These are phyloP conservation scores for Leptura quadrifasciata DNA, from an alignment of 2,888 invertebrate species.

Conservation along the genomic window DNA sequence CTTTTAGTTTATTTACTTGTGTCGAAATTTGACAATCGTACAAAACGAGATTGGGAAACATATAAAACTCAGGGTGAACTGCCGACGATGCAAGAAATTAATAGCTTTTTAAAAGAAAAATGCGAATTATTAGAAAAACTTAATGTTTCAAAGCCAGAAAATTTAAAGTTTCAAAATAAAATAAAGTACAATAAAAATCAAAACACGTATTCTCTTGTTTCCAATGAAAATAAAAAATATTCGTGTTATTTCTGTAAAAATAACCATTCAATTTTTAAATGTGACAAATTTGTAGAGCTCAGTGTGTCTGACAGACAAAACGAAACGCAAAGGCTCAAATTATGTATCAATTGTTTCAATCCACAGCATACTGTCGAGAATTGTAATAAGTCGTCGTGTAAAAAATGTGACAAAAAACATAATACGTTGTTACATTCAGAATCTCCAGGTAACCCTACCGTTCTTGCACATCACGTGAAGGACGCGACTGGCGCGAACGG, in stretches of 20 bases:
- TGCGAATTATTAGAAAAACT: slow-evolving; percentile 19
- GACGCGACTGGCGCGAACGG: too few species aligned
- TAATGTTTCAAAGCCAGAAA: background rate
- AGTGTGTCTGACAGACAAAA: slow-evolving; percentile 27
- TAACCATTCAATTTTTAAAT: slow-evolving; percentile 44
- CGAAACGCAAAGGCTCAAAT: slow-evolving; percentile 28
- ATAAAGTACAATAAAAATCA: slow-evolving; percentile 13
- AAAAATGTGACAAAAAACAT: slow-evolving; percentile 42
- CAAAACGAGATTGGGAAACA: slow-evolving; percentile 43
- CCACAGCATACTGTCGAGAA: slow-evolving; percentile 28
- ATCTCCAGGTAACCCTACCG: background rate
- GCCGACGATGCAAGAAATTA: slow-evolving; percentile 25
- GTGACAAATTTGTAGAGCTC: slow-evolving; percentile 23
- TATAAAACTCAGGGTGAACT: slow-evolving; percentile 26
- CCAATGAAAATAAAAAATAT: slow-evolving; percentile 9
- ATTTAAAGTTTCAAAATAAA: slow-evolving; percentile 21
- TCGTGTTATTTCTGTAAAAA: slow-evolving; percentile 42
- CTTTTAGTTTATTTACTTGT: slow-evolving; percentile 44
- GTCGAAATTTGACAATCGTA: slow-evolving; percentile 43
- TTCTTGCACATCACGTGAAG: too few species aligned
- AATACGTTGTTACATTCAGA: slow-evolving; percentile 42
- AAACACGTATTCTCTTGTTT: slow-evolving; percentile 1
- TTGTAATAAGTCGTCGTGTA: slow-evolving; percentile 42
- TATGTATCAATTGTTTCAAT: slow-evolving; percentile 44
- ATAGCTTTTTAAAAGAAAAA: too few species aligned